phyloP scores from a whole-genome alignment of 2,797 vertebrate species.

The Hydrophis major region DNA sequence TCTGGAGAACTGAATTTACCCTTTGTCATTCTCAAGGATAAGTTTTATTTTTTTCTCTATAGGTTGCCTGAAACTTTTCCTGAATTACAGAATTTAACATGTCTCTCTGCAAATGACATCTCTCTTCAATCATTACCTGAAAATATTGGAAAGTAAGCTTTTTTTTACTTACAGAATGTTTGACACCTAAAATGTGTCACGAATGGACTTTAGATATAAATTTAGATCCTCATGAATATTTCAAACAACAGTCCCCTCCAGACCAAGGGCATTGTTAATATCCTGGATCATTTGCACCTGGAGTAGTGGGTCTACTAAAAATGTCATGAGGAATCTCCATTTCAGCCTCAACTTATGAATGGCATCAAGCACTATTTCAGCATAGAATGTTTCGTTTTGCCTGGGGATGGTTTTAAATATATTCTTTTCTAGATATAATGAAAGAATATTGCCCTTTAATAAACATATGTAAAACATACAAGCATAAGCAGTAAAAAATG shows the following conservation, averaged over 20 bases:
- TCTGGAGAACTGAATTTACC: not conserved
- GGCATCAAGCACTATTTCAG: not conserved
- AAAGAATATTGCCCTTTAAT: not conserved
- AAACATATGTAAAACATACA: not conserved
- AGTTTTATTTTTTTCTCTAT: conserved; percentile 36
- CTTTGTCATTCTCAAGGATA: conserved; percentile 19
- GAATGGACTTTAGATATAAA: not conserved
- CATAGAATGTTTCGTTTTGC: not conserved
- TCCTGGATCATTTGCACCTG: not conserved
- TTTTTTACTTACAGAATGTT: conserved; percentile 37
- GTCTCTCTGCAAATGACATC: conserved; percentile 99
- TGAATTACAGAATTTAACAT: conserved; percentile 90
- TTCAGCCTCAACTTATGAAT: not conserved
- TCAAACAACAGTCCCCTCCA: not conserved
- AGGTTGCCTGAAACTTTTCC: conserved; percentile 96
- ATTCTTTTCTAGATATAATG: not conserved
- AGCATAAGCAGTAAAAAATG: not conserved
- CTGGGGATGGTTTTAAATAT: not conserved
- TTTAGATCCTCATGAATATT: not conserved
- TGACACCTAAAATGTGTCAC: not conserved
- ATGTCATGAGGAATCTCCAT: not conserved
- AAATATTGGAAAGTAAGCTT: conserved; percentile 97
- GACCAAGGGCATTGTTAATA: not conserved
- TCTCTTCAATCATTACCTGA: conserved; percentile 94
- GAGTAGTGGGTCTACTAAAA: not conserved